These are phyloP conservation scores for Tenrec ecaudatus DNA, from an alignment of 2,113 vertebrate genomes.

Conservation along the genomic window DNA sequence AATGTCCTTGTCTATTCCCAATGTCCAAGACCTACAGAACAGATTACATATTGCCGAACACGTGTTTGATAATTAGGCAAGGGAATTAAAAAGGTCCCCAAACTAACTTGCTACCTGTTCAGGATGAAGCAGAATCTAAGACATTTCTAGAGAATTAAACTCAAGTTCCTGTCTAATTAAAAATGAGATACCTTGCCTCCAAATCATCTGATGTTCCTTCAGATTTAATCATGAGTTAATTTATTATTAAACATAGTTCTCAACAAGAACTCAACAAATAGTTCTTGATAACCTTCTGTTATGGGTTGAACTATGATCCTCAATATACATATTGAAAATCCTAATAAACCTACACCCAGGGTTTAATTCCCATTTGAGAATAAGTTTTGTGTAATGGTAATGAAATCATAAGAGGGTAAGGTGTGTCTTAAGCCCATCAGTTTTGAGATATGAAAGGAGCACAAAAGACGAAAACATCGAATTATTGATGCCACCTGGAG, in stretches of 20 bases:
- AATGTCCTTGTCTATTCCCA: not conserved
- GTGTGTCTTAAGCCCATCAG: not conserved
- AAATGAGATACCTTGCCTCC: not conserved
- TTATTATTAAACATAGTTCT: not conserved
- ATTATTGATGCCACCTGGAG: not conserved
- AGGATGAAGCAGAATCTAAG: not conserved
- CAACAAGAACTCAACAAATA: no score
- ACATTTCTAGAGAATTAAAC: not conserved
- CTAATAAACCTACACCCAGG: not conserved
- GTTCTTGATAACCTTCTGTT: not conserved
- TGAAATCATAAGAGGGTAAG: not conserved
- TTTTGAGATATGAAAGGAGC: not conserved
- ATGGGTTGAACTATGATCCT: not conserved
- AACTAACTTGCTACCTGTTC: not conserved
- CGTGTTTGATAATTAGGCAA: not conserved
- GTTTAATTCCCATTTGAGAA: not conserved
- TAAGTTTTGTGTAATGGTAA: not conserved
- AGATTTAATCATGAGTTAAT: constrained; percentile 16
- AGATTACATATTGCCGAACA: not conserved
- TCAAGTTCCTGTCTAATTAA: not conserved
- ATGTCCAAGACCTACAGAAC: not conserved
- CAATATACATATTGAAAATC: not conserved
- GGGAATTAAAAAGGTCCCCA: not conserved
- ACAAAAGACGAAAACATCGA: not conserved
- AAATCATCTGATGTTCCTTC: not conserved